These are phyloP conservation scores for Lanius collurio DNA, from an alignment of 2,113 vertebrate genomes.

Conservation along the genomic window DNA sequence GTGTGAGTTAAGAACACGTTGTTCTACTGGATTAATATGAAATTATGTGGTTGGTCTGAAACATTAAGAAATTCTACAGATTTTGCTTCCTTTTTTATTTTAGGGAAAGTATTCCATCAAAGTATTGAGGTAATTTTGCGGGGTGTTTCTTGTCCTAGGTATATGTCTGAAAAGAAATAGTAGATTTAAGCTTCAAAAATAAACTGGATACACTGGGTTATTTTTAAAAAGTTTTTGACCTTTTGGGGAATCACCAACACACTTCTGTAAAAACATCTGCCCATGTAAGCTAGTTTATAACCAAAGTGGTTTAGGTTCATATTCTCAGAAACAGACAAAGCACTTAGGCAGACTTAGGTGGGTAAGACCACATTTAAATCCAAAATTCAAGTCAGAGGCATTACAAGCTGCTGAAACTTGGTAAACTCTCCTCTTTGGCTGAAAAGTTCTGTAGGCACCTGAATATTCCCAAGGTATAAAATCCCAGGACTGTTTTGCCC, in stretches of 20 bases:
- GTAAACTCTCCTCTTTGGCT: not conserved
- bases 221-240: not conserved
- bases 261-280: not conserved
- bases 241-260: not conserved
- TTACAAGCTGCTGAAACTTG: not conserved
- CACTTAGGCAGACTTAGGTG: not conserved
- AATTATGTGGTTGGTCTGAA: not conserved
- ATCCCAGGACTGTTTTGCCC: not conserved
- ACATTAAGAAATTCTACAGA: not conserved
- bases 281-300: not conserved
- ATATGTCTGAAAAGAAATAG: not conserved
- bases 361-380: not conserved
- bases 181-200: not conserved
- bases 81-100: not conserved
- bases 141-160: not conserved
- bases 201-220: not conserved
- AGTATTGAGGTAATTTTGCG: not conserved
- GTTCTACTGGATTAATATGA: not conserved
- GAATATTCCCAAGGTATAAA: not conserved
- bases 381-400: not conserved
- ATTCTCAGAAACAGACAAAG: not conserved
- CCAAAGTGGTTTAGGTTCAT: not conserved
- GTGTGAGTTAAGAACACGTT: not conserved
- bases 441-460: not conserved
- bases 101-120: not conserved